Percentiles rank a stretch among this genome's conserved stretches.
phyloP scores from a whole-genome alignment of 2,113 vertebrate species.

The Neodon shergylaensis region DNA sequence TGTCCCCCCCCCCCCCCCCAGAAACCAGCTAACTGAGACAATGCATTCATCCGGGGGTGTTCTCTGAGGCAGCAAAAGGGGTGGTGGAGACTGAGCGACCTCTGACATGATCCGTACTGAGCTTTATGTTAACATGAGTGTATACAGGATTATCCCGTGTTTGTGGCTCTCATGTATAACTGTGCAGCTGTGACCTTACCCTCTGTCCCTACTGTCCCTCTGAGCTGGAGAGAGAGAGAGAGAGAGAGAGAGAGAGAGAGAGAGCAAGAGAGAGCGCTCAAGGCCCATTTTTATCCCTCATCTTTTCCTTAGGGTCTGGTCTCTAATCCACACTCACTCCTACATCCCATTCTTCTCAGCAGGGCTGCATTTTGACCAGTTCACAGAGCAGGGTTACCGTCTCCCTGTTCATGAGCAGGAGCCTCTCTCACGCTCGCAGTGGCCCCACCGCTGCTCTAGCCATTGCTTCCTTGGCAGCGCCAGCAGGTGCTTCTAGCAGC shows the following conservation, averaged over 20 bases:
- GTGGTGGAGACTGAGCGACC: neutral
- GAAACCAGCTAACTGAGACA: neutral
- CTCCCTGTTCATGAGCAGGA: neutral
- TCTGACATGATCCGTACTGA: too few species aligned
- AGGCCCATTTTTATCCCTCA: neutral
- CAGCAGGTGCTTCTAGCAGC: neutral
- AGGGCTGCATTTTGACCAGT: neutral
- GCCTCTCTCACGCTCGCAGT: neutral
- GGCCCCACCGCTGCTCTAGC: neutral
- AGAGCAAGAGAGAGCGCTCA: neutral
- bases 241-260: neutral
- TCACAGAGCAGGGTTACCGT: too few species aligned
- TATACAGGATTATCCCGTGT: neutral
- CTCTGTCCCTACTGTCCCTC: neutral
- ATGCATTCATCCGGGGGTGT: neutral
- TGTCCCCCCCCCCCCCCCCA: rapidly evolving
- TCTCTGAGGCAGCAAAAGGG: neutral
- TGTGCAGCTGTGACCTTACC: neutral
- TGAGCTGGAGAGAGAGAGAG: neutral
- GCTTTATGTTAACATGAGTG: neutral
- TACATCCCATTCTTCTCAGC: too few species aligned
- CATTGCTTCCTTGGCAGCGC: neutral
- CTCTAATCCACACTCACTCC: neutral
- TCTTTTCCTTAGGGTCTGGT: neutral
- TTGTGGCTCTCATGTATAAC: too few species aligned